A percentile compares a stretch with the other conserved stretches of the same genome.
Conservation (phyloP, 2,888 invertebrate genomes). For the Ctena decussata region DNA sequence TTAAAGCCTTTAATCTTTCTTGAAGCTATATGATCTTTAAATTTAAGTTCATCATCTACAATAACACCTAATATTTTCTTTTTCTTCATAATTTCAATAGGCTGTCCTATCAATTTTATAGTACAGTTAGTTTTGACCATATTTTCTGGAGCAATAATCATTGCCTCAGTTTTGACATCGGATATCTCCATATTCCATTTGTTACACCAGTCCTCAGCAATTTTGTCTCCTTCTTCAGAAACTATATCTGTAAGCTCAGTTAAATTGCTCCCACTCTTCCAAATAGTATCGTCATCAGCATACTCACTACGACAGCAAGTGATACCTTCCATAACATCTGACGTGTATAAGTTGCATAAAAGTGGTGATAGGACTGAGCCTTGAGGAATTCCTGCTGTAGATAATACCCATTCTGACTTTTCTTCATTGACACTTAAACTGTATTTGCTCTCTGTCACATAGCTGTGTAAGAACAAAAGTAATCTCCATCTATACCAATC, state of each 20-base stretch:
- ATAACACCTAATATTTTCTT: background rate
- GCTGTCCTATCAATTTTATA: background rate
- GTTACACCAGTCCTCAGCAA: background rate
- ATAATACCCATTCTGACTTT: background rate
- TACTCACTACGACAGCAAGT: constrained; percentile 1
- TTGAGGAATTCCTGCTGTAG: constrained; percentile 24
- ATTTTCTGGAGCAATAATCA: background rate
- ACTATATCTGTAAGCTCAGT: background rate
- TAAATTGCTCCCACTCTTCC: background rate
- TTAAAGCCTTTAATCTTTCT: background rate
- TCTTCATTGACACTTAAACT: background rate
- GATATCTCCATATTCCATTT: constrained; percentile 23
- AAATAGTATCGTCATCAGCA: constrained; percentile 10
- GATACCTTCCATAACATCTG: background rate
- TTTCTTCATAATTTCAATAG: too few relatives aligned
- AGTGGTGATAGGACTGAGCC: constrained; percentile 1
- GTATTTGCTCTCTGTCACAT: background rate
- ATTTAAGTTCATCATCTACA: background rate
- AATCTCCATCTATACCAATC: background rate
- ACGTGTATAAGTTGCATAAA: constrained; percentile 7
- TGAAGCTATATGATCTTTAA: background rate
- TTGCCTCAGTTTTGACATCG: background rate
- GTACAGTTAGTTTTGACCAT: background rate
- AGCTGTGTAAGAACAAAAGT: background rate
- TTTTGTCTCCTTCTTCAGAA: background rate